These are phyloP conservation scores for Geopemphigus sp. DNA, from an alignment of 1,140 invertebrate species.

Conservation along the genomic window DNA sequence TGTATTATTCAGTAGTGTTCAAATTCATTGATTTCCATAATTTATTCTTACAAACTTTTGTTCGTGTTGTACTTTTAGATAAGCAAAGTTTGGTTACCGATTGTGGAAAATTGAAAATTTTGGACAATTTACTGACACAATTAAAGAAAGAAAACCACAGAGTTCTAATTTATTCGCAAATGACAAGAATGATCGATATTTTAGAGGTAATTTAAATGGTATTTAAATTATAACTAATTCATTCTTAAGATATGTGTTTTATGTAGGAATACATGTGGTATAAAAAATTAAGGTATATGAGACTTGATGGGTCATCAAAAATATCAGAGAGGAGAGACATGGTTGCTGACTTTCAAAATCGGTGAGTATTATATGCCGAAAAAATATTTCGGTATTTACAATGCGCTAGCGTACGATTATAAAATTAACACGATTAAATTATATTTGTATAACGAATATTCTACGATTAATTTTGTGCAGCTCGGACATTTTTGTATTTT, in stretches of 20 bases:
- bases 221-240: neutral
- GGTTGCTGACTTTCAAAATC: conserved; percentile 88
- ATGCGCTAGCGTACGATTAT: neutral
- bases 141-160: conserved; percentile 85
- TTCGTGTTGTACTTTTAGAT: conserved; percentile 60
- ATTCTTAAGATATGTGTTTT: conserved; percentile 51
- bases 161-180: conserved; percentile 94
- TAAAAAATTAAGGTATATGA: conserved; percentile 87
- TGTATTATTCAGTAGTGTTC: conserved; percentile 12
- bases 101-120: conserved; percentile 86
- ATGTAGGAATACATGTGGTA: conserved; percentile 92
- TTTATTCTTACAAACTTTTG: too few relatives aligned
- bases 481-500: conserved; percentile 91
- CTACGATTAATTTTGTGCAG: conserved; percentile 57
- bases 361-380: conserved; percentile 54
- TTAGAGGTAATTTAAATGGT: conserved; percentile 68
- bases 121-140: conserved; percentile 78
- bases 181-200: conserved; percentile 96
- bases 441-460: neutral
- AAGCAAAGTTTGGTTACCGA: conserved; percentile 88
- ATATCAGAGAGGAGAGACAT: conserved; percentile 88
- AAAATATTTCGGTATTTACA: neutral
- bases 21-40: neutral
- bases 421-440: neutral
- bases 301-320: conserved; percentile 87